Evolutionary conservation across 2,113 vertebrate genomes (phyloP).

Genomic region (Numenius arquata): DNA sequence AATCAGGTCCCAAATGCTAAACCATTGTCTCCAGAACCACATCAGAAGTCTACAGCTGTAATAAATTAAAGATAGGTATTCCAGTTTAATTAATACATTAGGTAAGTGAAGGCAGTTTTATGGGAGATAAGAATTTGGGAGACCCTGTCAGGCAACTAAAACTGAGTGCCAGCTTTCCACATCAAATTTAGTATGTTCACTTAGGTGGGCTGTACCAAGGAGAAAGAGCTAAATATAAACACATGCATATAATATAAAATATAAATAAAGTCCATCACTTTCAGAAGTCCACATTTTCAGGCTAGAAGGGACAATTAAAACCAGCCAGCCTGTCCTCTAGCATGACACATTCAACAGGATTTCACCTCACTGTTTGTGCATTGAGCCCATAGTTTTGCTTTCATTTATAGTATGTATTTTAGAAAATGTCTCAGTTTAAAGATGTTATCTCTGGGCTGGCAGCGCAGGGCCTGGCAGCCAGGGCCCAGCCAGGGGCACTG

Average conservation of each 20-base stretch:
- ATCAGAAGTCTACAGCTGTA: background rate
- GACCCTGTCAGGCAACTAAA: background rate
- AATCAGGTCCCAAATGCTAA: background rate
- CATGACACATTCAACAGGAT: background rate
- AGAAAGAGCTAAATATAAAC: background rate
- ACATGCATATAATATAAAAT: background rate
- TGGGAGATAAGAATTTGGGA: background rate
- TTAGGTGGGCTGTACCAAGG: background rate
- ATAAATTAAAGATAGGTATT: background rate
- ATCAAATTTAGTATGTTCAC: background rate
- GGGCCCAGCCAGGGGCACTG: background rate
- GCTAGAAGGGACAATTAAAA: background rate
- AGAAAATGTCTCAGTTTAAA: background rate
- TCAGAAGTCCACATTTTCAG: background rate
- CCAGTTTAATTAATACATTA: background rate
- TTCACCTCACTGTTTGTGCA: background rate
- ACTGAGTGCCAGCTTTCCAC: background rate
- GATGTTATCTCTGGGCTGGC: background rate
- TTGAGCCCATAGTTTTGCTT: background rate
- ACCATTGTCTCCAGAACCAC: background rate
- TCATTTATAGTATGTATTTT: background rate
- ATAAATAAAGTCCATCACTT: background rate
- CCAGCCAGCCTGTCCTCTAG: background rate
- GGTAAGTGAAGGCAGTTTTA: background rate
- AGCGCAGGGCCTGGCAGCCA: background rate